Conservation (phyloP, 2,888 invertebrate genomes). For the Cylloceria caligata region DNA sequence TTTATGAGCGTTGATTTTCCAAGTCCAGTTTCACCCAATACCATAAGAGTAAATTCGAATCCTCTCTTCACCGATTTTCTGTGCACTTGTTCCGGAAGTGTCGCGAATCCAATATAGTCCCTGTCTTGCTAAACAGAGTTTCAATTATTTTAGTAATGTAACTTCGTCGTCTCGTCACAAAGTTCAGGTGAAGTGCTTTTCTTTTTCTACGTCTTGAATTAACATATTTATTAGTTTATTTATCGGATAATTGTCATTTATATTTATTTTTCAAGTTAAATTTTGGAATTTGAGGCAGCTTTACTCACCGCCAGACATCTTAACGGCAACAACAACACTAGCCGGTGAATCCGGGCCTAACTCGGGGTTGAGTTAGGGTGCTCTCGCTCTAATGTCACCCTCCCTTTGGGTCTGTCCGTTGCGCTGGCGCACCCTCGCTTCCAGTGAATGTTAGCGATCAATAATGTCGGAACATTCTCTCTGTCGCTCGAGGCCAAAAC, state of each 20-base stretch:
- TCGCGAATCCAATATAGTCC: slow-evolving; percentile 96
- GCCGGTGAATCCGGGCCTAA: slow-evolving; percentile 66
- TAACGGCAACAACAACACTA: slow-evolving; percentile 73
- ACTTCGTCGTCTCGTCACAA: slow-evolving; percentile 9
- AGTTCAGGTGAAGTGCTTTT: not conserved
- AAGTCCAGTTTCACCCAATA: slow-evolving; percentile 96
- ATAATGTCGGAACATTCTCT: slow-evolving; percentile 46
- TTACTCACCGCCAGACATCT: slow-evolving; percentile 81
- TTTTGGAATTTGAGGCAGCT: not conserved
- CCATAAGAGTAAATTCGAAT: slow-evolving; percentile 98
- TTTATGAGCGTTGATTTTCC: slow-evolving; percentile 98
- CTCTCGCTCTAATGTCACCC: slow-evolving; percentile 22
- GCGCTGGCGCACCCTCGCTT: slow-evolving; percentile 46
- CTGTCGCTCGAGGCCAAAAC: slow-evolving; percentile 40
- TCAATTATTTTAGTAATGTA: slow-evolving; percentile 24
- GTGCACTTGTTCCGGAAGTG: slow-evolving; percentile 97
- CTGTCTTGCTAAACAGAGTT: slow-evolving; percentile 76
- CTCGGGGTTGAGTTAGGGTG: slow-evolving; percentile 63
- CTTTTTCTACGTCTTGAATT: no score
- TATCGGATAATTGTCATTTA: not conserved
- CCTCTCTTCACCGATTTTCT: slow-evolving; percentile 98
- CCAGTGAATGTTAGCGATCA: slow-evolving; percentile 44
- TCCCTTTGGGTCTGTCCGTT: slow-evolving; percentile 11
- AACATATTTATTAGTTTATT: no score
- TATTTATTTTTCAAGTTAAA: slow-evolving; percentile 22